phyloP scores from a whole-genome alignment of 2,888 invertebrate species.

The Leptodirus hochenwartii region DNA sequence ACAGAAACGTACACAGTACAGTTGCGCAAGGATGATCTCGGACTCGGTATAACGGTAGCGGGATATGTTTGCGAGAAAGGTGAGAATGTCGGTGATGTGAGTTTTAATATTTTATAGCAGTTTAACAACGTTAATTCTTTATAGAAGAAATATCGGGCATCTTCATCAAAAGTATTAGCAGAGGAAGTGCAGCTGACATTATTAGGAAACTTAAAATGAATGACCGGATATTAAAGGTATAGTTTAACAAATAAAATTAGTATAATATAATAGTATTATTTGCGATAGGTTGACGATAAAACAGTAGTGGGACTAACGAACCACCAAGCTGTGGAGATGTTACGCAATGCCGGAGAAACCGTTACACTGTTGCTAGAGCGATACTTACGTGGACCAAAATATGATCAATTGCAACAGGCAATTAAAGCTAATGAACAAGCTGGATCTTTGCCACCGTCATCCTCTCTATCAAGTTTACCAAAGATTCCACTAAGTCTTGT shows the following conservation, averaged over 20 bases:
- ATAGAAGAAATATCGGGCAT: conserved; percentile 96
- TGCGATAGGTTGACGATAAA: conserved; percentile 56
- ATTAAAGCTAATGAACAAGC: conserved; percentile 51
- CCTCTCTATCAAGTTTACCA: conserved; percentile 53
- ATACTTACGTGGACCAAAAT: conserved; percentile 76
- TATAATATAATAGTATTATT: conserved; percentile 2
- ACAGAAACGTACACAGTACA: conserved; percentile 82
- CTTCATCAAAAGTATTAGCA: conserved; percentile 95
- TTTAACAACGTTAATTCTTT: conserved; percentile 17
- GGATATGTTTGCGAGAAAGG: conserved; percentile 93
- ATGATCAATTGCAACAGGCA: conserved; percentile 64
- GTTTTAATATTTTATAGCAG: too few species aligned
- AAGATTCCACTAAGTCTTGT: conserved; percentile 60
- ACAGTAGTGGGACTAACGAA: conserved; percentile 85
- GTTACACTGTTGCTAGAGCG: conserved; percentile 53
- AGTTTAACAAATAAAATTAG: too few species aligned
- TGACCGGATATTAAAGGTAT: conserved; percentile 84
- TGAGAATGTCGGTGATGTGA: conserved; percentile 22
- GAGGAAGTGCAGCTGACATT: conserved; percentile 88
- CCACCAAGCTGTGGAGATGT: conserved; percentile 77
- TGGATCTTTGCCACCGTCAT: conserved; percentile 42
- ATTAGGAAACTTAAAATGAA: conserved; percentile 85
- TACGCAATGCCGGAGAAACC: conserved; percentile 62
- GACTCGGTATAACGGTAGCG: conserved; percentile 88
- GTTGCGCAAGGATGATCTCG: conserved; percentile 79